Evolutionary conservation across 2,113 vertebrate genomes (phyloP).

Genomic region (Tupaia chinensis): DNA sequence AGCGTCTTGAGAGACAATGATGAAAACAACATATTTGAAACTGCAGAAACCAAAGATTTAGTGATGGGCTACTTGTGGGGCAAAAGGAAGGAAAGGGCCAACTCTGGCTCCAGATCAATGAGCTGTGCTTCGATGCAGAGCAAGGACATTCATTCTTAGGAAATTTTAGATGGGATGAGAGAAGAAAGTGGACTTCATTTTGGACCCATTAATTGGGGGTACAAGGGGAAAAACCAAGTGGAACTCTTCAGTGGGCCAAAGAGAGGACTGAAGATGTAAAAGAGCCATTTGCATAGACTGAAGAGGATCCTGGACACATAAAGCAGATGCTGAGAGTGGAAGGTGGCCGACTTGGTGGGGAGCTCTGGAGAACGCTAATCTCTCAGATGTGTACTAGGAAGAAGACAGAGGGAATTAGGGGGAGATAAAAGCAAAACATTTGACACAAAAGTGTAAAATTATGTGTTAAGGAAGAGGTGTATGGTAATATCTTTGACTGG

Average conservation of each 20-base stretch:
- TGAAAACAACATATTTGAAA: not conserved
- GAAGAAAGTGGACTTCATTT: not conserved
- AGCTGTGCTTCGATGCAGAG: fast-evolving
- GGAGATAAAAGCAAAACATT: too few species aligned
- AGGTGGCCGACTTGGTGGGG: not conserved
- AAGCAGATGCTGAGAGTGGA: too few species aligned
- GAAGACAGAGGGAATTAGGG: not conserved
- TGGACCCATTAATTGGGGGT: not conserved
- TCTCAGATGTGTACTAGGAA: not conserved
- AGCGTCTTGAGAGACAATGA: not conserved
- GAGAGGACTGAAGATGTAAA: not conserved
- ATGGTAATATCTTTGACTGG: too few species aligned
- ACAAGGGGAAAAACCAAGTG: not conserved
- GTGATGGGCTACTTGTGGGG: not conserved
- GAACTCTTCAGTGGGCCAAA: not conserved
- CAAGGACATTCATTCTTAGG: not conserved
- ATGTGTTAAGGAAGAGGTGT: too few species aligned
- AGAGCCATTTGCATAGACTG: not conserved
- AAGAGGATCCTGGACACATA: not conserved
- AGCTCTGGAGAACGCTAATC: not conserved
- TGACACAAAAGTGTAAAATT: too few species aligned
- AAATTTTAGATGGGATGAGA: not conserved
- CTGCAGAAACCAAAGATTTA: not conserved
- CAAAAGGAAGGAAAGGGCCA: not conserved
- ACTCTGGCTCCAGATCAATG: not conserved